Evolutionary conservation across 2,888 invertebrate genomes (phyloP).

Genomic region (Dasysyrphus tricinctus): DNA sequence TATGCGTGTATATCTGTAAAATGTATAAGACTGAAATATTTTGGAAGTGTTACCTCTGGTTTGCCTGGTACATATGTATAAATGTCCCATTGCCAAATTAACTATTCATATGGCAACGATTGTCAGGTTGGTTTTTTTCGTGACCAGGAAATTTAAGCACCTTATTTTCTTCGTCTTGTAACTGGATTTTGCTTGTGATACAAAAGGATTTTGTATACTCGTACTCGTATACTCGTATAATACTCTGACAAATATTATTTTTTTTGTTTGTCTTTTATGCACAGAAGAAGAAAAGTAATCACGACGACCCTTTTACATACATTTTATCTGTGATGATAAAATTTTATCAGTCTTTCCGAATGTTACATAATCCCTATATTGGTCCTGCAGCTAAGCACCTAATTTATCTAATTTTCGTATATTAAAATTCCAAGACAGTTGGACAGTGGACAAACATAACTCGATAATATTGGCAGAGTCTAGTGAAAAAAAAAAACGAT

Average conservation of each 20-base stretch:
- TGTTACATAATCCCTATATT: slow-evolving; percentile 31
- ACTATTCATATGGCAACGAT: slow-evolving; percentile 42
- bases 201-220: not conserved
- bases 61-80: not conserved
- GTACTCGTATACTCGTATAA: not conserved
- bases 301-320: slow-evolving; percentile 35
- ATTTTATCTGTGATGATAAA: slow-evolving; percentile 38
- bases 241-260: not conserved
- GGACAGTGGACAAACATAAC: not conserved
- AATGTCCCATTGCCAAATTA: slow-evolving; percentile 28
- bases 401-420: slow-evolving; percentile 45
- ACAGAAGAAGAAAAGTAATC: slow-evolving; percentile 16
- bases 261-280: not conserved
- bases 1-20: not conserved
- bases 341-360: slow-evolving; percentile 37
- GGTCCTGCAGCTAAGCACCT: slow-evolving; percentile 14
- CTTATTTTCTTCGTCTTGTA: slow-evolving; percentile 5
- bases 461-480: slow-evolving; percentile 5
- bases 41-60: slow-evolving; percentile 10
- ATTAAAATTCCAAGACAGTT: slow-evolving; percentile 52
- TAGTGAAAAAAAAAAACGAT: not conserved
- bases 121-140: slow-evolving; percentile 28
- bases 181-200: slow-evolving; percentile 8
- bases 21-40: slow-evolving; percentile 4
- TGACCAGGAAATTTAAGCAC: slow-evolving; percentile 25